Evolutionary conservation across 2,888 invertebrate genomes (phyloP).

Genomic region (Eristalinus aeneus): DNA sequence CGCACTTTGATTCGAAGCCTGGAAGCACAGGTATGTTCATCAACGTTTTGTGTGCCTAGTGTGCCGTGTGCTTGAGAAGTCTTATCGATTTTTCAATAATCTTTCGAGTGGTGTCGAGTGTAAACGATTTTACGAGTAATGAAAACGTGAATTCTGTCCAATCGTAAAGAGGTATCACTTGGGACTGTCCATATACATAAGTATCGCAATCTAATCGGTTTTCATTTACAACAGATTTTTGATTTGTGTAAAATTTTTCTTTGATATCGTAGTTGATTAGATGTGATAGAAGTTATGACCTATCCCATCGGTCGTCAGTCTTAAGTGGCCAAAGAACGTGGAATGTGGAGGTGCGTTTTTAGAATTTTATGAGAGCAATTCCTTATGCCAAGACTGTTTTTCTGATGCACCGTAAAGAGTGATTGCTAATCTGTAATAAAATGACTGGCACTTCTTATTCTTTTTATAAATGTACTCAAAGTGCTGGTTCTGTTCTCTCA

Average conservation of each 20-base stretch:
- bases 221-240: neutral
- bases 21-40: conserved; percentile 86
- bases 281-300: neutral
- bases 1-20: conserved; percentile 95
- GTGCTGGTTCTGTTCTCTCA: too few species aligned
- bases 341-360: too few species aligned
- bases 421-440: too few species aligned
- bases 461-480: too few species aligned
- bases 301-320: neutral
- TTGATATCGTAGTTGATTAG: neutral
- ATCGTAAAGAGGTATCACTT: neutral
- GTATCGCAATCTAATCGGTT: neutral
- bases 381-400: too few species aligned
- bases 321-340: too few species aligned
- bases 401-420: too few species aligned
- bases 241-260: neutral
- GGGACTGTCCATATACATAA: neutral
- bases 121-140: conserved; percentile 26
- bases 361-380: too few species aligned
- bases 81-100: neutral
- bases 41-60: neutral
- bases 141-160: neutral
- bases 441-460: too few species aligned
- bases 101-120: neutral
- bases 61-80: neutral